phyloP scores from a whole-genome alignment of 2,113 vertebrate species.

The Etheostoma spectabile region DNA sequence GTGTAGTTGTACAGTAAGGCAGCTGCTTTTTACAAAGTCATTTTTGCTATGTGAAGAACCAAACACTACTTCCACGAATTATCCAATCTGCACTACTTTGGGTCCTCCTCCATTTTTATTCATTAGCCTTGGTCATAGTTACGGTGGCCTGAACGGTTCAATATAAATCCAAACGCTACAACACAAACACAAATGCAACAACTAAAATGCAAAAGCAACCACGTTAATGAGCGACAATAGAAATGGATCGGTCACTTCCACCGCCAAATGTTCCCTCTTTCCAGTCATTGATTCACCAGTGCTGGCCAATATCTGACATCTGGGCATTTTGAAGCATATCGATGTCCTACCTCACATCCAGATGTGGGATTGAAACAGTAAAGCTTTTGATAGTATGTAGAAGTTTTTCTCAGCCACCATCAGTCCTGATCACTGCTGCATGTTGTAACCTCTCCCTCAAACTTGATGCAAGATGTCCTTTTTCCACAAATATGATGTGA shows the following conservation, averaged over 20 bases:
- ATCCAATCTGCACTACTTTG: no score
- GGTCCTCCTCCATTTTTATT: neutral
- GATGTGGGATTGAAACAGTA: neutral
- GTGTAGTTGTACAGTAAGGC: neutral
- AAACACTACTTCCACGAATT: neutral
- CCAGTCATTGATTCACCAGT: no score
- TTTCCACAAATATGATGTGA: conserved; percentile 22
- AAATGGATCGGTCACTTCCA: no score
- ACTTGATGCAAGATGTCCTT: neutral
- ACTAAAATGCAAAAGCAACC: no score
- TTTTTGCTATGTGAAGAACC: neutral
- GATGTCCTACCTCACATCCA: conserved; percentile 29
- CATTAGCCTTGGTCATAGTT: neutral
- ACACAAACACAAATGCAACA: no score
- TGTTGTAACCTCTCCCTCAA: conserved; percentile 17
- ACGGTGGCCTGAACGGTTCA: no score
- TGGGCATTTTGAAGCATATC: conserved; percentile 23
- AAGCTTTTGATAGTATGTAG: conserved; percentile 1
- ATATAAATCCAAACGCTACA: no score
- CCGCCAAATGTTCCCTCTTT: no score
- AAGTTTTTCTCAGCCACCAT: neutral
- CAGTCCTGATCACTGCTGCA: conserved; percentile 9
- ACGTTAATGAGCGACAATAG: no score
- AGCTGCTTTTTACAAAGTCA: neutral
- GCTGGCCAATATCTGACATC: conserved; percentile 32